Evolutionary conservation across 2,113 vertebrate genomes (phyloP), one percentile per base, ranked within the genome.

Genomic region (Aegithalos caudatus): DNA sequence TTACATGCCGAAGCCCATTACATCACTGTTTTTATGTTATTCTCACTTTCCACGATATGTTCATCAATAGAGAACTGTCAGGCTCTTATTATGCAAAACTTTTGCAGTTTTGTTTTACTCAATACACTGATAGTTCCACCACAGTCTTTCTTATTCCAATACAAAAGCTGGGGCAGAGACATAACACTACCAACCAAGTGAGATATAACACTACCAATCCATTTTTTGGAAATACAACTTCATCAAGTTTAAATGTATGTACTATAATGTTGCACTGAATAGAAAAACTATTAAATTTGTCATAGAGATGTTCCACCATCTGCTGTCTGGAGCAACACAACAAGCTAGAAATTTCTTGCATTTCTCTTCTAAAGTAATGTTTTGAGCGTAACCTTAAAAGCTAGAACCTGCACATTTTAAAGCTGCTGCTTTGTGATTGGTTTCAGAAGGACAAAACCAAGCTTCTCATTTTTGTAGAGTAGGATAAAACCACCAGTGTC

Each of bases 161-260:
- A 80, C 9, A 86, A 35, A 69, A 94, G n/a, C 50, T 47, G 29
- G 44, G 37, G 56, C 31, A 94, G 78, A 92, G 38, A 79, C 40
- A 42, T 22, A 54, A 82, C 76, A 61, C 50, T 80, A 48, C 7
- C 29, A 29, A 94, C n/a, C n/a, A 42, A 42, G 40, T 42, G 40
- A 42, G 40, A 42, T 42, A 42, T 22, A 54, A 82, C 76, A 61
- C 50, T 80, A 48, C 7, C 29, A 29, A 94, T 45, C 67, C n/a
- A 70, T 48, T 47, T 71, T 93, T 92, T 92, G 74, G 74, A 96
- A 96, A 93, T 86, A 92, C 90, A 93, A 69, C 62, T 27, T 80
- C 47, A 82, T 50, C 11, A 86, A 20, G 62, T 70, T 67, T 62
- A 85, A 91, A 78, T 40, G 45, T 17, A 91, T 12, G 3, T 25